A percentile compares a stretch with the other conserved stretches of the same genome.
These are phyloP conservation scores for Didymodactylos carnosus DNA, from an alignment of 2,888 invertebrate species.

Conservation along the genomic window DNA sequence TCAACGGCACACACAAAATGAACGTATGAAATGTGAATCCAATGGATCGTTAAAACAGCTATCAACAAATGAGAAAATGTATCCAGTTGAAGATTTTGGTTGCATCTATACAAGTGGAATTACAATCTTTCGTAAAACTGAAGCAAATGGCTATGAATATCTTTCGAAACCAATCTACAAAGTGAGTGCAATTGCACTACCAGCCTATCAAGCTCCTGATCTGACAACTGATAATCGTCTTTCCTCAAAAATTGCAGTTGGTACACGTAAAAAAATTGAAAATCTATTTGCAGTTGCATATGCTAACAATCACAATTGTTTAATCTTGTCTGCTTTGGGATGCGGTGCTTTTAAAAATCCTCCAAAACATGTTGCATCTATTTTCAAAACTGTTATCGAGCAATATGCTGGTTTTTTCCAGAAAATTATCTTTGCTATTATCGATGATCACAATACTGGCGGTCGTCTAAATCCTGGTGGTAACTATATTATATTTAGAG, in stretches of 20 bases:
- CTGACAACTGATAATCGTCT: background rate
- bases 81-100: background rate
- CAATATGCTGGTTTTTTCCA: background rate
- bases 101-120: background rate
- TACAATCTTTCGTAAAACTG: background rate
- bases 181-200: background rate
- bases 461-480: background rate
- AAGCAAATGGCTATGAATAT: background rate
- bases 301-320: background rate
- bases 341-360: background rate
- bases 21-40: background rate
- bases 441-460: background rate
- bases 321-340: background rate
- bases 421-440: background rate
- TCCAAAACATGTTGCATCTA: background rate
- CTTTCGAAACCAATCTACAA: background rate
- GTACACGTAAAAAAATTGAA: background rate
- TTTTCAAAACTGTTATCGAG: background rate
- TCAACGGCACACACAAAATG: background rate
- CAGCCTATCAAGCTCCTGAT: background rate
- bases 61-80: background rate
- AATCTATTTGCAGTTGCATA: background rate
- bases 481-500: background rate
- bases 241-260: background rate
- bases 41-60: background rate